Evolutionary conservation across 2,113 vertebrate species (phyloP).

Genomic region (Equus quagga): DNA sequence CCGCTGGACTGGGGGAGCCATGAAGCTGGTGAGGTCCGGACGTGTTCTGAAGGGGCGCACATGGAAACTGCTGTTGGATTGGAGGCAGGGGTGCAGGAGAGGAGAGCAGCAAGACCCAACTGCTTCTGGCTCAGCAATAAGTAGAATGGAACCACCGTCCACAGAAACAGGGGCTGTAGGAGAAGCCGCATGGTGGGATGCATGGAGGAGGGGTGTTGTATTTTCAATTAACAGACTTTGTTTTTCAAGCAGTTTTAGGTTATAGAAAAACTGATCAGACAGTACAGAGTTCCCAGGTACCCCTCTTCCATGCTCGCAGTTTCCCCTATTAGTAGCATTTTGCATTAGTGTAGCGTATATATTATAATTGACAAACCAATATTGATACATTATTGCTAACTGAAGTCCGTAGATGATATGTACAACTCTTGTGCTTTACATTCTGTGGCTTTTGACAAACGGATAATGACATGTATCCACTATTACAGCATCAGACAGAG

Average conservation of each 20-base stretch:
- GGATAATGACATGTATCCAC: not conserved
- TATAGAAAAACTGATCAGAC: not conserved
- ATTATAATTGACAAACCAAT: fast-evolving
- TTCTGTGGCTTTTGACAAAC: not conserved
- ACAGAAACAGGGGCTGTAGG: no score
- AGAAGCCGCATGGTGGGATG: not conserved
- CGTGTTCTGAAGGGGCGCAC: not conserved
- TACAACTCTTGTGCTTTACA: not conserved
- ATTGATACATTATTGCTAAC: no score
- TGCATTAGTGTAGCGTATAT: not conserved
- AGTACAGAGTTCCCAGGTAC: no score
- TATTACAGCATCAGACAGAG: not conserved
- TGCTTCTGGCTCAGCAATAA: not conserved
- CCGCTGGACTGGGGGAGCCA: not conserved
- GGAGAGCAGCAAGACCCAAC: not conserved
- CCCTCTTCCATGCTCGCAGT: not conserved
- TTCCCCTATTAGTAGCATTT: not conserved
- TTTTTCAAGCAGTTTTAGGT: no score
- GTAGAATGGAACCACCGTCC: no score
- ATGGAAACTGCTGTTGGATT: not conserved
- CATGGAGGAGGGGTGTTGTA: not conserved
- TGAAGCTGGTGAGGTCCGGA: not conserved
- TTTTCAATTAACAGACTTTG: no score
- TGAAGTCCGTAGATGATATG: not conserved
- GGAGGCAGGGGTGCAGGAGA: not conserved